A percentile compares a stretch with the other conserved stretches of the same genome.
Evolutionary conservation across 2,888 invertebrate genomes (phyloP).

Genomic region (Elmis aenea): DNA sequence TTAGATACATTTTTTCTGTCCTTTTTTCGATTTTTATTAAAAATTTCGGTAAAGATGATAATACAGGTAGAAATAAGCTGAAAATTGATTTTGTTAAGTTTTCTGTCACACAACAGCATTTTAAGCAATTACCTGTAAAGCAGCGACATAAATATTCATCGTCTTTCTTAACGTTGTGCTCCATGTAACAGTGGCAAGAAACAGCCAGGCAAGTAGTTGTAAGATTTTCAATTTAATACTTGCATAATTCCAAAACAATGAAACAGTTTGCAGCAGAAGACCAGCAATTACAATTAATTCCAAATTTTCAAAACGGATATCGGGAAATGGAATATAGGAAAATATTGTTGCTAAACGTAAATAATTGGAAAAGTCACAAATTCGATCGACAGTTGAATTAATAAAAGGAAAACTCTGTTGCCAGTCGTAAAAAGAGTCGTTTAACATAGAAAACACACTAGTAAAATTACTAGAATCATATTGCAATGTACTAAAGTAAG

Average conservation of each 20-base stretch:
- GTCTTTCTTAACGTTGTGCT: neutral
- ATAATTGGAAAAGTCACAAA: no score
- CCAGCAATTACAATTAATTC: constrained; percentile 22
- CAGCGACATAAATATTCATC: neutral
- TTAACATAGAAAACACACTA: no score
- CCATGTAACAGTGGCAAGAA: constrained; percentile 4
- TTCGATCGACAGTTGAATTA: no score
- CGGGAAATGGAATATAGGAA: constrained; percentile 4
- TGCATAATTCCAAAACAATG: constrained; percentile 3
- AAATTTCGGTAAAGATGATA: no score
- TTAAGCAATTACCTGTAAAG: constrained; percentile 8
- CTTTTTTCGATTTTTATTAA: no score
- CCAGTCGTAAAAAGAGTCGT: no score
- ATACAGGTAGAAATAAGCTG: no score
- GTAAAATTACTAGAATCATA: neutral
- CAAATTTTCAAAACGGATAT: constrained; percentile 14
- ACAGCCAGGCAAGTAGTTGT: constrained; percentile 3
- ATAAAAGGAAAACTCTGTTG: no score
- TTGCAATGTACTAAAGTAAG: constrained; percentile 1
- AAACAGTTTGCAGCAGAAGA: constrained; percentile 25
- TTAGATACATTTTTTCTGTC: no score
- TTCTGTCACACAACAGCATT: no score
- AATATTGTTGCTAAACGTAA: constrained; percentile 1
- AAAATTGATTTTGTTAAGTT: no score
- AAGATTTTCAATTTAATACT: constrained; percentile 4